These are phyloP conservation scores for Smittia aterrima DNA, from an alignment of 2,888 invertebrate species.

Conservation along the genomic window DNA sequence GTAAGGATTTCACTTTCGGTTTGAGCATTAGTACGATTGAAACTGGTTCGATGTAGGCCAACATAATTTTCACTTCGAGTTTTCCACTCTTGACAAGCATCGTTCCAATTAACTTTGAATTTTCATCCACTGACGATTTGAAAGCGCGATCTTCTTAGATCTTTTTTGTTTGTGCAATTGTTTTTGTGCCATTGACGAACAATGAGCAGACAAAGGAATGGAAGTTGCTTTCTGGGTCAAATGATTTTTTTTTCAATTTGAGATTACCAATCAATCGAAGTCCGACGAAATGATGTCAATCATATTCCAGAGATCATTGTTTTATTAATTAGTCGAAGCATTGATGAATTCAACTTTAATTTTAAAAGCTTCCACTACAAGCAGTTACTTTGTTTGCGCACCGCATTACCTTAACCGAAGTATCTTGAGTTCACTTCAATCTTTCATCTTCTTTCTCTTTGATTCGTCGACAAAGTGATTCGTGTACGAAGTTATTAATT, in stretches of 20 bases:
- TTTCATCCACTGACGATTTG: background rate
- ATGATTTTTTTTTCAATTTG: background rate
- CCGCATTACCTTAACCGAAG: too few relatives aligned
- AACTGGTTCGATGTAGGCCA: constrained; percentile 33
- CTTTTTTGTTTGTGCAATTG: background rate
- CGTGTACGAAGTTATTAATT: background rate
- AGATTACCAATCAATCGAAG: background rate
- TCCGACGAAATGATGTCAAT: background rate
- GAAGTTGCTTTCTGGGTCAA: background rate
- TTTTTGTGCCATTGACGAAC: background rate
- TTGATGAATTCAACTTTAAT: background rate
- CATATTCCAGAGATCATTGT: background rate
- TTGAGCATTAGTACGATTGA: background rate
- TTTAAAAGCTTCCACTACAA: background rate
- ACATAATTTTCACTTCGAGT: background rate
- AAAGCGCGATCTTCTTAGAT: background rate
- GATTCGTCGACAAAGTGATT: background rate
- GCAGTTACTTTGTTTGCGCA: background rate
- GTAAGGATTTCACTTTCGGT: constrained; percentile 58
- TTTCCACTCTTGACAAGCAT: background rate
- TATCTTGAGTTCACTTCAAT: background rate
- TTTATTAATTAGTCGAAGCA: background rate
- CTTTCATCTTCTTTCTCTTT: background rate
- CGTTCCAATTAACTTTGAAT: background rate
- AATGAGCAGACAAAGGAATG: background rate